Evolutionary conservation across 2,113 vertebrate genomes (phyloP).

Genomic region (Orycteropus afer): DNA sequence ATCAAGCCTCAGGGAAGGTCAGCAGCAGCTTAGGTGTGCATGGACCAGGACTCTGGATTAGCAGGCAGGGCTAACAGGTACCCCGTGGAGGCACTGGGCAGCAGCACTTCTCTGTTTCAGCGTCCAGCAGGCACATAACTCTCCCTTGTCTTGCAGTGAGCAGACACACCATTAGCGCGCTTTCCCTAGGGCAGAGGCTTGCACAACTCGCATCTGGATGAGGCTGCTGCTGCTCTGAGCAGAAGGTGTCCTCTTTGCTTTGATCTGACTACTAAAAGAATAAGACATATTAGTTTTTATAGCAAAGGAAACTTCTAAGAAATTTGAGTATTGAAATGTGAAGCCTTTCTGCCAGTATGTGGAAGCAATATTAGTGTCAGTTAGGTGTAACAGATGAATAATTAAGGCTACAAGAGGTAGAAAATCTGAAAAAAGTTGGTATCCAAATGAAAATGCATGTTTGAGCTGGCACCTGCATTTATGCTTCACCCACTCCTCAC

Average conservation of each 20-base stretch:
- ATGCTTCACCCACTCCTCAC: background rate
- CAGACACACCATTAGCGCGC: background rate
- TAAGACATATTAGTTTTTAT: slow-evolving; percentile 62
- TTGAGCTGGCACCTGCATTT: slow-evolving; percentile 17
- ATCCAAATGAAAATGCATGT: slow-evolving; percentile 45
- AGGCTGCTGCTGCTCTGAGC: slow-evolving; percentile 60
- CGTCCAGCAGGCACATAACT: background rate
- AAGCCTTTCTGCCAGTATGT: slow-evolving; percentile 38
- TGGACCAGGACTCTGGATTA: background rate
- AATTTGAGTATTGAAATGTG: slow-evolving; percentile 70
- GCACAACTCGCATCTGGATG: background rate
- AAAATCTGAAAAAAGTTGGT: slow-evolving; percentile 5
- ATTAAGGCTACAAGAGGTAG: slow-evolving; percentile 58
- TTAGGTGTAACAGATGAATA: slow-evolving; percentile 40
- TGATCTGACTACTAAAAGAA: slow-evolving; percentile 77
- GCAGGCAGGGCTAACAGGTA: background rate
- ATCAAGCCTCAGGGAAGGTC: background rate
- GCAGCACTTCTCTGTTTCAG: background rate
- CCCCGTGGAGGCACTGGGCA: background rate
- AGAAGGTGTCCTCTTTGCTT: slow-evolving; percentile 56
- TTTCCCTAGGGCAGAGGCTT: background rate
- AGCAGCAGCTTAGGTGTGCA: background rate
- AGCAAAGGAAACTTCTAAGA: slow-evolving; percentile 65
- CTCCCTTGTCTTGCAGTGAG: background rate
- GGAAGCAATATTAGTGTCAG: slow-evolving; percentile 68